Conservation (phyloP, 2,888 invertebrate genomes). For the Zonitis immaculata region DNA sequence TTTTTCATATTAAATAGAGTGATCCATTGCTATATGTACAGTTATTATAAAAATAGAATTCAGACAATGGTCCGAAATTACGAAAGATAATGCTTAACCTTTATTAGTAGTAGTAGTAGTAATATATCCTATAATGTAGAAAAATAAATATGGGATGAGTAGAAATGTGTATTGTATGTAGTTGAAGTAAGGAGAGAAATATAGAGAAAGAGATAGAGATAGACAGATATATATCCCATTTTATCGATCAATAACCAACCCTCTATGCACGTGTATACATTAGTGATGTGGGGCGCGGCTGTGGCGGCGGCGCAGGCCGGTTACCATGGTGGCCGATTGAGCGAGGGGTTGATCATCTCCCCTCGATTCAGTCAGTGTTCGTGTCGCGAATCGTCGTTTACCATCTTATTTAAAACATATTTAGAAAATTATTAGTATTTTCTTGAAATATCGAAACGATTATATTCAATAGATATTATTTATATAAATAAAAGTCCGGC, state of each 20-base stretch:
- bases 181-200: neutral
- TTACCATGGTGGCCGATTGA: constrained; percentile 48
- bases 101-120: too few relatives aligned
- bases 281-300: constrained; percentile 50
- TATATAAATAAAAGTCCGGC: too few relatives aligned
- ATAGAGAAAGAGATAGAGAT: neutral
- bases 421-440: too few relatives aligned
- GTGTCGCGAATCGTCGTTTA: constrained; percentile 47
- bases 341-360: constrained; percentile 42
- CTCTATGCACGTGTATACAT: constrained; percentile 46
- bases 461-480: too few relatives aligned
- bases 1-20: too few relatives aligned
- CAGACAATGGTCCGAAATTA: constrained; percentile 26
- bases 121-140: too few relatives aligned
- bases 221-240: constrained; percentile 13
- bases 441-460: too few relatives aligned
- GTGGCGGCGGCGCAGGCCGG: constrained; percentile 47
- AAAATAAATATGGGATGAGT: neutral
- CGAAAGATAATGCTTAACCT: constrained; percentile 19
- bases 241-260: constrained; percentile 37
- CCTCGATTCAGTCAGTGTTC: constrained; percentile 54
- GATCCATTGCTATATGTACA: too few relatives aligned
- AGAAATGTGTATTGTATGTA: constrained; percentile 1
- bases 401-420: constrained; percentile 35
- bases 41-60: too few relatives aligned